phyloP scores from a whole-genome alignment of 2,113 vertebrate species.

The Datnioides undecimradiatus region DNA sequence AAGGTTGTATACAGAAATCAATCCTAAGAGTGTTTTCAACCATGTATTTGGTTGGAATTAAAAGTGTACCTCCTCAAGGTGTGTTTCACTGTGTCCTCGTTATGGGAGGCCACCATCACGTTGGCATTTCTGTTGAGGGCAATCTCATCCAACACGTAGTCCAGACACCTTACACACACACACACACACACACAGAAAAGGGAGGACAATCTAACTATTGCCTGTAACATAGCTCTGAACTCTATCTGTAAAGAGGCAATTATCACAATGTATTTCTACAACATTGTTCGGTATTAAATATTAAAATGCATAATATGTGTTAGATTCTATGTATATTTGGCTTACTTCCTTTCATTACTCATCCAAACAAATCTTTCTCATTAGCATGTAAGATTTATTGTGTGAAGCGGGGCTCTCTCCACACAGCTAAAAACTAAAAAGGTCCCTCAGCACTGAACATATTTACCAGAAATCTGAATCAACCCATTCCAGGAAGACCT shows the following conservation, averaged over 20 bases:
- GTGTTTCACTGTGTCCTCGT: conserved; percentile 90
- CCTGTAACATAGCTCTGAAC: background rate
- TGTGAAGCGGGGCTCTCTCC: background rate
- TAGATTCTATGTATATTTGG: background rate
- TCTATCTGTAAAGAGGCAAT: background rate
- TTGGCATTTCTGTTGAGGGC: conserved; percentile 81
- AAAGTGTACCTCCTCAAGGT: conserved; percentile 85
- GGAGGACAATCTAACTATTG: background rate
- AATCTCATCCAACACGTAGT: conserved; percentile 91
- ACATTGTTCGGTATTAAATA: background rate
- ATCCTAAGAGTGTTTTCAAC: background rate
- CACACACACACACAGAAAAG: background rate
- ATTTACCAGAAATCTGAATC: background rate
- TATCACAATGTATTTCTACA: background rate
- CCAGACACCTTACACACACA: conserved; percentile 87
- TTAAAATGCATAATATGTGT: background rate
- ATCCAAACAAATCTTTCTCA: background rate
- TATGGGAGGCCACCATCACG: conserved; percentile 96
- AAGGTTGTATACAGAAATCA: background rate
- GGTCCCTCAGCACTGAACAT: background rate
- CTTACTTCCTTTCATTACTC: background rate
- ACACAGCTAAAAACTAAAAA: background rate
- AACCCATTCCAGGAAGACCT: background rate
- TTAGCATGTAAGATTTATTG: conserved; percentile 5
- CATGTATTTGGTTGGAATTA: background rate